Conservation (phyloP, 2,113 vertebrate genomes). For the Hemibagrus wyckioides region DNA sequence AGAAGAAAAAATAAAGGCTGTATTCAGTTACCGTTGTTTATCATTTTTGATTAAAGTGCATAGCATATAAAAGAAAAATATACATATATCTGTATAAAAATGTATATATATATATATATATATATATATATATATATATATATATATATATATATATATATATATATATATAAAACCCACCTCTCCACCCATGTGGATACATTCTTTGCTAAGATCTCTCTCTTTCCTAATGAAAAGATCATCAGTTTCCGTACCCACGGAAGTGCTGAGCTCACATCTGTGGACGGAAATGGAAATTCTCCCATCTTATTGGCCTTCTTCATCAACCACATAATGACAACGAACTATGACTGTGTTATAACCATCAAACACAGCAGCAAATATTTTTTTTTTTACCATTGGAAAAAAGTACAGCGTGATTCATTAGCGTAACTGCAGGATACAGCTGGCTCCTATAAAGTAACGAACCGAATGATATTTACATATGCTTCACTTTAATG, state of each 20-base stretch:
- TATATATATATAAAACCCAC: no score
- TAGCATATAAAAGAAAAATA: no score
- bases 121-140: no score
- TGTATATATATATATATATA: no score
- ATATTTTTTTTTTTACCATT: background rate
- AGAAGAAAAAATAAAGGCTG: no score
- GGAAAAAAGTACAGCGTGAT: conserved; percentile 22
- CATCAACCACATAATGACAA: conserved; percentile 33
- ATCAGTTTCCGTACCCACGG: background rate
- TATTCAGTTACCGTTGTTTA: no score
- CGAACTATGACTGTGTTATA: conserved; percentile 4
- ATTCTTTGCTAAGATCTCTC: background rate
- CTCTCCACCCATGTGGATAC: background rate
- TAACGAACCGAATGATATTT: background rate
- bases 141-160: background rate
- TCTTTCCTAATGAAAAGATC: conserved; percentile 11
- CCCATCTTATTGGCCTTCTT: background rate
- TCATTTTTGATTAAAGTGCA: no score
- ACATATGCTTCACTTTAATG: background rate
- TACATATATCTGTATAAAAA: background rate
- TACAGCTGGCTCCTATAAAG: background rate
- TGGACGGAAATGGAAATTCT: conserved; percentile 20
- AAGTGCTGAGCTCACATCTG: conserved; percentile 22
- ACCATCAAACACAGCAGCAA: background rate
- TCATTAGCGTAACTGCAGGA: conserved; percentile 16